Conservation (phyloP, 2,888 invertebrate species). For the Scaptomyza polygonia region DNA sequence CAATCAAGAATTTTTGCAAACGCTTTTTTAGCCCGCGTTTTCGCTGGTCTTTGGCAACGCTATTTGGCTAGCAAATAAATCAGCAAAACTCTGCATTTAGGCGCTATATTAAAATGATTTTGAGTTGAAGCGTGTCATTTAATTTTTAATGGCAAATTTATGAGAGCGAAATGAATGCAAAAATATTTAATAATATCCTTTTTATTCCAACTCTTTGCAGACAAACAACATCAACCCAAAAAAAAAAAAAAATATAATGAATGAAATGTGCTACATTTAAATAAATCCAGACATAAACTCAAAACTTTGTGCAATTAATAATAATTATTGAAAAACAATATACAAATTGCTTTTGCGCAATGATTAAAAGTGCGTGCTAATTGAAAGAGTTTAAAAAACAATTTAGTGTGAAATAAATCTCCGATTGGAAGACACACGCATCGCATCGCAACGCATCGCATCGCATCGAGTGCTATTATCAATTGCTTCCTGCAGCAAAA, state of each 20-base stretch:
- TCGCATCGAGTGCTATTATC: not conserved
- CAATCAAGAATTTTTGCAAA: conserved; percentile 71
- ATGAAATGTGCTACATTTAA: conserved; percentile 41
- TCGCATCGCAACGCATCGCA: no score
- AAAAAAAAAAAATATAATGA: conserved; percentile 17
- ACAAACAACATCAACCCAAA: not conserved
- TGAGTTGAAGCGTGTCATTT: conserved; percentile 41
- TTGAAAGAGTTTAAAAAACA: conserved; percentile 25
- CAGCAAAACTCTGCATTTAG: conserved; percentile 46
- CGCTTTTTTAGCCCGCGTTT: conserved; percentile 24
- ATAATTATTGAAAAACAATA: conserved; percentile 1
- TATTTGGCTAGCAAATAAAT: conserved; percentile 46
- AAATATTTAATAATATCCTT: conserved; percentile 45
- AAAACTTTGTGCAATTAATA: conserved; percentile 31
- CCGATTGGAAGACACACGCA: conserved; percentile 4
- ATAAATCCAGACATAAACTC: conserved; percentile 32
- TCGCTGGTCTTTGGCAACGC: conserved; percentile 5
- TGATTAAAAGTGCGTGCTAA: conserved; percentile 36
- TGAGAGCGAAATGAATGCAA: conserved; percentile 39
- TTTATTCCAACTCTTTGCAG: conserved; percentile 55
- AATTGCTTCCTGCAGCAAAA: conserved; percentile 19
- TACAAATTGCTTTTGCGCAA: conserved; percentile 2
- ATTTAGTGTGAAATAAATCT: conserved; percentile 17
- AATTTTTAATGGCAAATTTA: conserved; percentile 50
- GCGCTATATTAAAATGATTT: conserved; percentile 35